Percentiles rank a stretch among this genome's conserved stretches.
Evolutionary conservation across 2,888 invertebrate genomes (phyloP).

Genomic region (Danaus chrysippus): DNA sequence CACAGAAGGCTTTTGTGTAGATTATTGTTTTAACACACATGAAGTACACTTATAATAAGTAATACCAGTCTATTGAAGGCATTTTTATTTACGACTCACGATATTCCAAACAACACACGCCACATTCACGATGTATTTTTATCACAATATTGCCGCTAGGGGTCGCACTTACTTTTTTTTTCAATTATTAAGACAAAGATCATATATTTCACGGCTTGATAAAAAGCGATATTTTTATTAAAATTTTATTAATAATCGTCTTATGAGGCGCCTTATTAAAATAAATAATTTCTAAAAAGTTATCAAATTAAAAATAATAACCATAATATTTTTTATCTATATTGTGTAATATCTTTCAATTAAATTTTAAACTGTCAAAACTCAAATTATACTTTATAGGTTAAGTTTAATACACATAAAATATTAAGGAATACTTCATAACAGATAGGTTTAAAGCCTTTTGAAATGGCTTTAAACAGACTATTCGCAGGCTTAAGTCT

Average conservation of each 20-base stretch:
- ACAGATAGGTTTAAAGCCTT: not conserved
- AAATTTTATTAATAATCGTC: no score
- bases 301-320: no score
- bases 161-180: constrained; percentile 45
- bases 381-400: no score
- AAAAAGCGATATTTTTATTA: not conserved
- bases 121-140: constrained; percentile 76
- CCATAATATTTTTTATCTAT: no score
- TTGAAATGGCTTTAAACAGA: constrained; percentile 59
- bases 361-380: no score
- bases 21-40: constrained; percentile 51
- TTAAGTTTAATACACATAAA: no score
- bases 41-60: constrained; percentile 51
- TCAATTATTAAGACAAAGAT: constrained; percentile 16
- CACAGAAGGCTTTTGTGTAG: constrained; percentile 40
- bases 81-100: constrained; percentile 77
- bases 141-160: constrained; percentile 61
- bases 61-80: constrained; percentile 56
- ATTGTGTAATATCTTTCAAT: no score
- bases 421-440: no score
- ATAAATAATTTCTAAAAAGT: no score
- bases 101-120: constrained; percentile 79
- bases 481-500: constrained; percentile 57
- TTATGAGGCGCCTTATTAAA: no score
- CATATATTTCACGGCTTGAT: constrained; percentile 1